These are phyloP conservation scores for Heterodera schachtii DNA, from an alignment of 1,140 invertebrate species.

Conservation along the genomic window DNA sequence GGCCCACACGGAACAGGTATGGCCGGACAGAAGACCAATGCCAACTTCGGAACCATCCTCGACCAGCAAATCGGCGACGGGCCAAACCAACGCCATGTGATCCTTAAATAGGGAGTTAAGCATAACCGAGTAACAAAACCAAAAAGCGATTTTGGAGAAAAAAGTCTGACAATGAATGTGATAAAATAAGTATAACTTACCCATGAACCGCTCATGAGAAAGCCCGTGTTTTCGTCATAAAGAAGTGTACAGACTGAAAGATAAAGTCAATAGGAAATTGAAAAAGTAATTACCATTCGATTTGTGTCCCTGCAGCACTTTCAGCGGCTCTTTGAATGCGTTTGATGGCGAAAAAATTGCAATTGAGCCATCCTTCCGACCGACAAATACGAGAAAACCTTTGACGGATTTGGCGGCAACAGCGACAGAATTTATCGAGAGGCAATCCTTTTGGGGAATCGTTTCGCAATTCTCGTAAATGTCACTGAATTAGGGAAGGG, in stretches of 20 bases:
- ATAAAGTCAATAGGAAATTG: background rate
- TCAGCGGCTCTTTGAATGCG: slow-evolving; percentile 17
- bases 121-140: too few species aligned
- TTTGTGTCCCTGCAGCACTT: slow-evolving; percentile 26
- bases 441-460: slow-evolving; percentile 9
- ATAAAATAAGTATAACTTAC: background rate
- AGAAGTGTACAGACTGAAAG: slow-evolving; percentile 50
- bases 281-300: slow-evolving; percentile 25
- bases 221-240: slow-evolving; percentile 21
- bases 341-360: slow-evolving; percentile 28
- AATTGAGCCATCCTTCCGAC: slow-evolving; percentile 36
- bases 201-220: slow-evolving; percentile 31
- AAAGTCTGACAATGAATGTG: background rate
- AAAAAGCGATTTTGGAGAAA: background rate
- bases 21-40: slow-evolving; percentile 69
- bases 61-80: slow-evolving; percentile 36
- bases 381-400: slow-evolving; percentile 28
- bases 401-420: slow-evolving; percentile 1
- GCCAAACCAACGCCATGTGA: slow-evolving; percentile 54
- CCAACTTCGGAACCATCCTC: slow-evolving; percentile 29
- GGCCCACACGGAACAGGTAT: slow-evolving; percentile 84
- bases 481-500: slow-evolving; percentile 7
- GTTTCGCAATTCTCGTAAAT: background rate
- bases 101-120: slow-evolving; percentile 53
- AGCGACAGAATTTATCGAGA: slow-evolving; percentile 35